Evolutionary conservation across 1,140 invertebrate genomes (phyloP).

Genomic region (Cataglyphis hispanica): DNA sequence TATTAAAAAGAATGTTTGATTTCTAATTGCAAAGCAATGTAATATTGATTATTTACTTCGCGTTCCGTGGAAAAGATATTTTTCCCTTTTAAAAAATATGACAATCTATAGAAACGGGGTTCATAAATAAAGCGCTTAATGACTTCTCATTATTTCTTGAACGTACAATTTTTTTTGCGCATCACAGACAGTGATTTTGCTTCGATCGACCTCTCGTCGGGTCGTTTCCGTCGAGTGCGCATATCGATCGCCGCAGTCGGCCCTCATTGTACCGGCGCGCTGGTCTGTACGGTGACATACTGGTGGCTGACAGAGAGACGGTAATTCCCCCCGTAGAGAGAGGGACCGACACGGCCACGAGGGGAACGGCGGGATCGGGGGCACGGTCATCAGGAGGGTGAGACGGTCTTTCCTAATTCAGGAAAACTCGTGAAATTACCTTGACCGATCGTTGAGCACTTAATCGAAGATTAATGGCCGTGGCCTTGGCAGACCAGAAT

Average conservation of each 20-base stretch:
- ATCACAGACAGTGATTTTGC: conserved; percentile 76
- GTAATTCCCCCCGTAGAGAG: conserved; percentile 63
- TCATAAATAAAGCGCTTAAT: neutral
- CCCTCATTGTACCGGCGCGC: conserved; percentile 82
- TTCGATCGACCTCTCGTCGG: conserved; percentile 81
- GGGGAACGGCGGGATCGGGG: conserved; percentile 23
- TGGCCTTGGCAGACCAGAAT: conserved; percentile 15
- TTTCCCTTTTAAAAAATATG: neutral
- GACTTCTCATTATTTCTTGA: neutral
- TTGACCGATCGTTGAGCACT: conserved; percentile 81
- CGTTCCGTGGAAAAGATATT: neutral
- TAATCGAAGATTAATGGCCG: conserved; percentile 83
- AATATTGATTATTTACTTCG: neutral
- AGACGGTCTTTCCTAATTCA: conserved; percentile 79
- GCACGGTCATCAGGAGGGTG: conserved; percentile 54
- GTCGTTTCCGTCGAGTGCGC: conserved; percentile 82
- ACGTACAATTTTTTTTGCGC: conserved; percentile 11
- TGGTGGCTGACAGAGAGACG: conserved; percentile 79
- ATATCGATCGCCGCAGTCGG: conserved; percentile 82
- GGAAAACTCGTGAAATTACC: conserved; percentile 83
- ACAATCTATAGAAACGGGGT: neutral
- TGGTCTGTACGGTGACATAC: conserved; percentile 85
- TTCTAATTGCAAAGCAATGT: neutral
- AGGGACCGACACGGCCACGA: conserved; percentile 40
- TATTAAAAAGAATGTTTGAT: neutral